phyloP scores from a whole-genome alignment of 2,113 vertebrate species.

The Thamnaconus septentrionalis region DNA sequence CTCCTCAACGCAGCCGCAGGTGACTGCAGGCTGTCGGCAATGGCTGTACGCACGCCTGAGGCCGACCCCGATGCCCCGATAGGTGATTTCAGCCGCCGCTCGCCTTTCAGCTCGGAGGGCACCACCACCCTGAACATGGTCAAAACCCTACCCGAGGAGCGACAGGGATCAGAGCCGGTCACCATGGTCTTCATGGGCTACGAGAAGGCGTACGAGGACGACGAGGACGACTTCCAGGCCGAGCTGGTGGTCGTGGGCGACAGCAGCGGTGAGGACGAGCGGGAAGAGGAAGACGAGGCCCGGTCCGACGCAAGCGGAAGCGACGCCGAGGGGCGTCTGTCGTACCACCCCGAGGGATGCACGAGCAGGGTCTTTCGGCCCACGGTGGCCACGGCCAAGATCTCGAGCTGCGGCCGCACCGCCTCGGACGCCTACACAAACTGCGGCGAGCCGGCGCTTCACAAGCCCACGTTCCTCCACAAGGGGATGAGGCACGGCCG shows the following conservation, averaged over 20 bases:
- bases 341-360: slow-evolving; percentile 82
- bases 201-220: slow-evolving; percentile 75
- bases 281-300: slow-evolving; percentile 6
- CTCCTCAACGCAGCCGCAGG: not conserved
- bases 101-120: slow-evolving; percentile 59
- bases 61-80: slow-evolving; percentile 26
- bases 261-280: slow-evolving; percentile 70
- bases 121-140: slow-evolving; percentile 63
- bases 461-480: slow-evolving; percentile 73
- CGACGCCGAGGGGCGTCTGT: slow-evolving; percentile 47
- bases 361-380: slow-evolving; percentile 83
- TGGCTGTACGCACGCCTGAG: not conserved
- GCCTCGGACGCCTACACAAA: slow-evolving; percentile 29
- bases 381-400: slow-evolving; percentile 21
- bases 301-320: slow-evolving; percentile 37
- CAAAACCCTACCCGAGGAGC: slow-evolving; percentile 72
- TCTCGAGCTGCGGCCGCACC: slow-evolving; percentile 8
- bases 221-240: slow-evolving; percentile 82
- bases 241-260: slow-evolving; percentile 89
- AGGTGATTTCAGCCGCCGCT: slow-evolving; percentile 27
- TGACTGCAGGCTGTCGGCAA: slow-evolving; percentile 7
- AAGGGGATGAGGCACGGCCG: slow-evolving; percentile 46
- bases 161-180: slow-evolving; percentile 75
- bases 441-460: slow-evolving; percentile 72
- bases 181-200: slow-evolving; percentile 99